Base-by-base conservation (phyloP, 2,797 vertebrate genomes). In the Sandelia bainsii region DNA sequence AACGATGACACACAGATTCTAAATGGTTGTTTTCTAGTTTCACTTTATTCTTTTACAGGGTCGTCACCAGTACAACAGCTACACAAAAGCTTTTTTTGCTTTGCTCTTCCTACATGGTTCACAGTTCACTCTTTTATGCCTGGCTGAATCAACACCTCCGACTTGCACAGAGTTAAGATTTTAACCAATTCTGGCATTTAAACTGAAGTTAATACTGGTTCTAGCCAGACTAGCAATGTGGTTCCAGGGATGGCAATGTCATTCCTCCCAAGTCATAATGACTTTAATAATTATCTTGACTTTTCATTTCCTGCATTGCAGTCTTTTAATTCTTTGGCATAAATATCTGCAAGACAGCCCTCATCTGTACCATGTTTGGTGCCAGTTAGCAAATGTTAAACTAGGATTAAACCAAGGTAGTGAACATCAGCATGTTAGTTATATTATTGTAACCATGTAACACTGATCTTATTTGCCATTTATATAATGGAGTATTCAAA, bases 81-180 rank as follows among this genome's bases (percentile, higher is more conserved):
- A 57, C 32, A 68, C 46, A 16, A 19, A 54, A 69, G 44, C 34
- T 9, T 14, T 48, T 27, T 61, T 68, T 72, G 54, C 37, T 81
- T 78, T 62, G 44, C 46, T 72, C 63, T 68, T 78, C 79, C 80
- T 25, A 63, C 75, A 52, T 16, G 19, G 56, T 73, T 84, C 76
- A 75, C 20, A 62, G 32, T 62, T 83, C 54, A 69, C n/a, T 69
- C 45, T 63, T n/a, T 76, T 51, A 19, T 77, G 44, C 22, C 34
- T 5, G 16, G 34, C 57, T 61, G 27, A 79, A 71, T 75, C 48
- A 19, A 69, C 22, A 37, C 69, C 74, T 65, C 54, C 40, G 0
- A 70, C n/a, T 59, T 63, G 64, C 19, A 23, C 39, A 3, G 51
- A 66, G 34, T 69, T 57, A 66, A 57, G 45, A 45, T n/a, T 63